Conservation (phyloP, 2,113 vertebrate species). For the Lophius piscatorius region DNA sequence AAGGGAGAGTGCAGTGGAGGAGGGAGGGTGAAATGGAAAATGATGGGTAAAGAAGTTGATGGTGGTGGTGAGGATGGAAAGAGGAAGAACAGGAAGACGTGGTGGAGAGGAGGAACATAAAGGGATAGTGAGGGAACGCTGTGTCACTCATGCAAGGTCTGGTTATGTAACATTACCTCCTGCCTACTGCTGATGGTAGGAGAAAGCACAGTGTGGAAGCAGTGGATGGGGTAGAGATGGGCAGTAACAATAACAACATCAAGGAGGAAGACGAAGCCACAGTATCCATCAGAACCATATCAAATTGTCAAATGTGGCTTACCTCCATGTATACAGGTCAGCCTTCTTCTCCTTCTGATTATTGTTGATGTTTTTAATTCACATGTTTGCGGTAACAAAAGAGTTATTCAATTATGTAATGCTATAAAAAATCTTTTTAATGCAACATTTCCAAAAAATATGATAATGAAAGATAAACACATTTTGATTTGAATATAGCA, state of each 20-base stretch:
- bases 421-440: too few relatives aligned
- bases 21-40: not conserved
- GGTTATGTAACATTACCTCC: slow-evolving; percentile 73
- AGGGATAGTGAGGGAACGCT: slow-evolving; percentile 29
- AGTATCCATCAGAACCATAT: not conserved
- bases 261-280: slow-evolving; percentile 23
- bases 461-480: too few relatives aligned
- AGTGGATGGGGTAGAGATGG: slow-evolving; percentile 42
- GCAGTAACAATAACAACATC: slow-evolving; percentile 30
- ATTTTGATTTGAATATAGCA: too few relatives aligned
- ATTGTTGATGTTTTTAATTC: too few relatives aligned
- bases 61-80: not conserved
- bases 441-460: too few relatives aligned
- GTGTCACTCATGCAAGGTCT: slow-evolving; percentile 13
- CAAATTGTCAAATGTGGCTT: slow-evolving; percentile 7
- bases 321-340: not conserved
- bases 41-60: slow-evolving; percentile 5
- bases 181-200: slow-evolving; percentile 55
- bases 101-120: slow-evolving; percentile 36
- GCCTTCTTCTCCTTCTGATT: too few relatives aligned
- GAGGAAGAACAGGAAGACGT: slow-evolving; percentile 16
- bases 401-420: too few relatives aligned
- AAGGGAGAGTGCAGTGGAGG: slow-evolving; percentile 11
- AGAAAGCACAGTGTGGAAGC: slow-evolving; percentile 37
- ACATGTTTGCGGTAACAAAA: too few relatives aligned